A percentile compares a stretch with the other conserved stretches of the same genome.
Conservation (phyloP, 2,113 vertebrate species). For the Phasianus colchicus region DNA sequence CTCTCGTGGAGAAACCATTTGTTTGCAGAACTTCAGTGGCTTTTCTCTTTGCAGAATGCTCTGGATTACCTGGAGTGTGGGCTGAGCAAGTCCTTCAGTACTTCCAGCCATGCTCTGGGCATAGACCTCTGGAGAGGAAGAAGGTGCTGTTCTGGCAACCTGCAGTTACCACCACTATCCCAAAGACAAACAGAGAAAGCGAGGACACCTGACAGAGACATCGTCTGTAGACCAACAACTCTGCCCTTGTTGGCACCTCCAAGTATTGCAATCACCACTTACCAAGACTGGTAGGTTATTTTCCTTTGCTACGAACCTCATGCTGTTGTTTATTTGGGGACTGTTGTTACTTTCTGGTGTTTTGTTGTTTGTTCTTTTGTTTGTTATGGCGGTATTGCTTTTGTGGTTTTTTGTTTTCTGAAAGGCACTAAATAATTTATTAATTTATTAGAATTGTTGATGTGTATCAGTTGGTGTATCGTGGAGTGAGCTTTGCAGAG, state of each 20-base stretch:
- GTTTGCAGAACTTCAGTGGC: background rate
- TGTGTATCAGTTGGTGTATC: rapidly evolving
- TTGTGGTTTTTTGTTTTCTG: rapidly evolving
- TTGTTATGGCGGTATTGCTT: too few relatives aligned
- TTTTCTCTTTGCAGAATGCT: conserved; percentile 75
- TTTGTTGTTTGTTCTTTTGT: background rate
- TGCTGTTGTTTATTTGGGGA: background rate
- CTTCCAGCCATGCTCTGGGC: conserved; percentile 84
- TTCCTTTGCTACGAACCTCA: background rate
- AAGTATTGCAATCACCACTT: conserved; percentile 92
- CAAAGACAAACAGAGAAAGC: conserved; percentile 88
- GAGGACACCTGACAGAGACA: conserved; percentile 85
- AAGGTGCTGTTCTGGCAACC: conserved; percentile 89
- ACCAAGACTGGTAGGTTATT: conserved; percentile 86
- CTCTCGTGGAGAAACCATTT: background rate
- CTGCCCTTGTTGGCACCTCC: conserved; percentile 85
- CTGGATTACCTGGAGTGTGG: conserved; percentile 83
- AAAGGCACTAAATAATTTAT: rapidly evolving
- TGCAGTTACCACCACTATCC: conserved; percentile 90
- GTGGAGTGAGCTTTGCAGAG: rapidly evolving
- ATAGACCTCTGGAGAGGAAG: conserved; percentile 90
- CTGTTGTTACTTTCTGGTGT: background rate
- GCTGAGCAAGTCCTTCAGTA: conserved; percentile 91
- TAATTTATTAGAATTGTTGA: rapidly evolving
- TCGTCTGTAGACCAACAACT: conserved; percentile 85